Evolutionary conservation across 1,140 invertebrate species (phyloP), one percentile per base, ranked within the genome.

Genomic region (Zeugodacus cucurbitae): DNA sequence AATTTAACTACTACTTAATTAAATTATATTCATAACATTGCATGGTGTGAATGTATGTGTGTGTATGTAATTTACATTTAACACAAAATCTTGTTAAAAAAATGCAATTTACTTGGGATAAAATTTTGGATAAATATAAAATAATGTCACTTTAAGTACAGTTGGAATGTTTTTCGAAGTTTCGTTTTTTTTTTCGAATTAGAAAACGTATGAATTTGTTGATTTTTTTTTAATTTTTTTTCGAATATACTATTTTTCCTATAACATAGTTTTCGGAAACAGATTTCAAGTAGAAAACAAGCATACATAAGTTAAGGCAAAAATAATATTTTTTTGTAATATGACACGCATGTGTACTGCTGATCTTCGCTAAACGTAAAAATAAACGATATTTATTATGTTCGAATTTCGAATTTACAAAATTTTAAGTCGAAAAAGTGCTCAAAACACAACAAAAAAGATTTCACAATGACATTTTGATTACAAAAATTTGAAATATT

Each of bases 81-180:
- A 70, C 14, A 70, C 10, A 78, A 37, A 8, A 78, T 41, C n/a
- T 78, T 78, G 37, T 44, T 22, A 78, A 62, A 78, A 62, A 59
- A 62, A 54, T 62, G 17, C n/a, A n/a, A 10, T 62, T n/a, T 62
- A n/a, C 5, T 44, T 67, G 29, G 26, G 26, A 67, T 7, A 2
- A 59, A 87, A 29, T 58, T 29, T 62, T 62, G 20, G 20, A 85
- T 85, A 57, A 86, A 86, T 37, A 41, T 74, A 82, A 82, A 82
- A 82, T 82, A 82, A 41, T 10, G 29, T 7, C 74, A 54, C 8
- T 11, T 82, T 82, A 82, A 82, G 74, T 82, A 82, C 74, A 82
- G n/a, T 82, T 82, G 74, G 74, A 82, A 82, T 82, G 74, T 48
- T 22, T 54, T 82, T 82, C 70, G 74, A 82, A 87, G 14, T 58